Evolutionary conservation across 30 jellyfish, hydroid and myxozoan genomes (phyloP).

Genomic region (Aurelia sp.): DNA sequence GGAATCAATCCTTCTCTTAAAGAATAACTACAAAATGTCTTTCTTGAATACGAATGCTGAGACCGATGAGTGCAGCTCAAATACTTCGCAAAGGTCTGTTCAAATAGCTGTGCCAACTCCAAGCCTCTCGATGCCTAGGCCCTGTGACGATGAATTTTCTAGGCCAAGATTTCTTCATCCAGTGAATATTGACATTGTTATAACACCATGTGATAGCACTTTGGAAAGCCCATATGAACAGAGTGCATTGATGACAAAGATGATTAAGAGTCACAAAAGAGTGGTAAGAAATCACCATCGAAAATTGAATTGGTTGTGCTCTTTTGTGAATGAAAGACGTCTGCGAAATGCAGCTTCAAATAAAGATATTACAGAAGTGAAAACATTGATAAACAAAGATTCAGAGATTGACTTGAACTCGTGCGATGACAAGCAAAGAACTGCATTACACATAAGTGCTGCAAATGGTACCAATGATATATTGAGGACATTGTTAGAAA

Average conservation of each 20-base stretch:
- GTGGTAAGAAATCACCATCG: not conserved
- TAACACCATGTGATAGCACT: conserved; percentile 66
- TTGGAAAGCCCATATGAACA: conserved; percentile 37
- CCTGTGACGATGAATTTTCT: not conserved
- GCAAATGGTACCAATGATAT: conserved; percentile 81
- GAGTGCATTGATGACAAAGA: conserved; percentile 23
- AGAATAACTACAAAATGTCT: no score
- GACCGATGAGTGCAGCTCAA: no score
- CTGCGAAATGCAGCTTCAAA: conserved; percentile 53
- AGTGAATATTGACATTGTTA: conserved; percentile 52
- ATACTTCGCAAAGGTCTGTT: no score
- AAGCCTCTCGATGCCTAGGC: conserved; percentile 25
- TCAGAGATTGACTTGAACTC: conserved; percentile 45
- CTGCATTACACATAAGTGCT: conserved; percentile 81
- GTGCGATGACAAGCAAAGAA: conserved; percentile 70
- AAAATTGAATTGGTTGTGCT: conserved; percentile 15
- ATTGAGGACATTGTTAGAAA: conserved; percentile 64
- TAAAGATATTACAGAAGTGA: conserved; percentile 20
- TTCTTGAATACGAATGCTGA: no score
- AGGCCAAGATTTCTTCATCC: conserved; percentile 40
- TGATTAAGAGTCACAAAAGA: conserved; percentile 6
- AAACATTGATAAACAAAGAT: conserved; percentile 15
- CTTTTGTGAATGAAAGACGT: conserved; percentile 52
- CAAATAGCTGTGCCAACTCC: conserved; percentile 29
- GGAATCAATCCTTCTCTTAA: no score